Evolutionary conservation across 2,888 invertebrate species (phyloP).

Genomic region (Sminthurinus aureus): DNA sequence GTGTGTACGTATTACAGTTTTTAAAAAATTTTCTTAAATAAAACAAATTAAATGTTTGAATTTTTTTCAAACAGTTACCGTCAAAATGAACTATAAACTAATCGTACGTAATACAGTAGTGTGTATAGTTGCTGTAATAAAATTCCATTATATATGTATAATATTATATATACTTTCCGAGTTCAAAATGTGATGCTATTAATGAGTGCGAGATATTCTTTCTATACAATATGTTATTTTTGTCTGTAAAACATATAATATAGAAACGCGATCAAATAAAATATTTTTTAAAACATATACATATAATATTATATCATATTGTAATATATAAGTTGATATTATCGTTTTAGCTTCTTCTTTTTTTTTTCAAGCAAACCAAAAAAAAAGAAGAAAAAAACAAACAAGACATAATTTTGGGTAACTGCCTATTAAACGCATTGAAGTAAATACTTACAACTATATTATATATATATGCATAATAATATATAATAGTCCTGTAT

Average conservation of each 20-base stretch:
- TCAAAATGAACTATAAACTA: neutral
- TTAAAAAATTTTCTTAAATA: too few species aligned
- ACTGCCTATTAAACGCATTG: constrained; percentile 30
- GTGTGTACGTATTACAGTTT: too few species aligned
- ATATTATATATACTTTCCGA: neutral
- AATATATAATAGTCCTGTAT: neutral
- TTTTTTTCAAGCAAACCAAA: constrained; percentile 20
- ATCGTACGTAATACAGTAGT: neutral
- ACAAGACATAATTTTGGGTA: constrained; percentile 34
- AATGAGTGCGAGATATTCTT: constrained; percentile 17
- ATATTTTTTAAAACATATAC: neutral
- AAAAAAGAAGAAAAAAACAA: too few species aligned
- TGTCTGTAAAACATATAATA: too few species aligned
- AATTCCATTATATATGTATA: neutral
- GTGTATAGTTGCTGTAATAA: neutral
- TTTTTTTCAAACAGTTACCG: constrained; percentile 3
- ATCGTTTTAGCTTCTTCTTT: too few species aligned
- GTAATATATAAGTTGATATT: too few species aligned
- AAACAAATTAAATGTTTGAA: too few species aligned
- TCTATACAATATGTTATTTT: too few species aligned
- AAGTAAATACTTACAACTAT: constrained; percentile 15
- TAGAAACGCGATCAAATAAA: constrained; percentile 2
- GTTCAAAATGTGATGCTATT: constrained; percentile 22
- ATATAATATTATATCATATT: too few species aligned
- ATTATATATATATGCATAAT: constrained; percentile 9